These are phyloP conservation scores for Drosophila nr. fundita DNA, from an alignment of 2,888 invertebrate species.

Conservation along the genomic window DNA sequence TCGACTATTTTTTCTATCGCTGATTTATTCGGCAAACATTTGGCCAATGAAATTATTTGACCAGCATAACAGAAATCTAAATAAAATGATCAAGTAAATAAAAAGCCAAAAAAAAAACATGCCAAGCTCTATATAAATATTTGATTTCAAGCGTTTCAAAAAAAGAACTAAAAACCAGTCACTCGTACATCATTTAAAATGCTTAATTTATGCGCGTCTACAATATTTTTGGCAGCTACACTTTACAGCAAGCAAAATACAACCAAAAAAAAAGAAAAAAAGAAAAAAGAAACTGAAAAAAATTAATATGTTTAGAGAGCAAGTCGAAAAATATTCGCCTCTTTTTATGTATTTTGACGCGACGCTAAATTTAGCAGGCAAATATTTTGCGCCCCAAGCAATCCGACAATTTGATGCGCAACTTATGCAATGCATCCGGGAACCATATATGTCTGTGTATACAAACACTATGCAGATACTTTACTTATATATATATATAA, in stretches of 20 bases:
- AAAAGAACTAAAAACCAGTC: conserved; percentile 43
- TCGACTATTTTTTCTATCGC: conserved; percentile 11
- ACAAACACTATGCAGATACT: background rate
- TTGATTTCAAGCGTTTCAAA: conserved; percentile 44
- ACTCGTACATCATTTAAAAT: conserved; percentile 60
- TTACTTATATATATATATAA: background rate
- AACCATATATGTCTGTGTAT: conserved; percentile 39
- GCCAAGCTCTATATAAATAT: conserved; percentile 46
- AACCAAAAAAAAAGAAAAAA: conserved; percentile 10
- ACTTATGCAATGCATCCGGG: conserved; percentile 75
- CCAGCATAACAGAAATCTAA: conserved; percentile 24
- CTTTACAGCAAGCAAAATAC: conserved; percentile 50
- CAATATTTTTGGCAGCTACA: conserved; percentile 65
- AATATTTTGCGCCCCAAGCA: conserved; percentile 68
- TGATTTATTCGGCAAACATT: conserved; percentile 74
- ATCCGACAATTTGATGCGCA: conserved; percentile 50
- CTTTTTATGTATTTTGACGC: conserved; percentile 72
- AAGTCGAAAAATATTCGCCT: conserved; percentile 51
- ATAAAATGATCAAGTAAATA: conserved; percentile 8
- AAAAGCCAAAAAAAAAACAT: background rate
- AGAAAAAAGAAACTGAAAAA: conserved; percentile 18
- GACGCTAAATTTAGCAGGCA: conserved; percentile 75
- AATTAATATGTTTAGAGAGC: conserved; percentile 44
- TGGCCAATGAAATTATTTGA: conserved; percentile 55
- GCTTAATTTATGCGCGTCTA: conserved; percentile 65